Conservation (phyloP, 2,113 vertebrate genomes). For the Nematolebias whitei region DNA sequence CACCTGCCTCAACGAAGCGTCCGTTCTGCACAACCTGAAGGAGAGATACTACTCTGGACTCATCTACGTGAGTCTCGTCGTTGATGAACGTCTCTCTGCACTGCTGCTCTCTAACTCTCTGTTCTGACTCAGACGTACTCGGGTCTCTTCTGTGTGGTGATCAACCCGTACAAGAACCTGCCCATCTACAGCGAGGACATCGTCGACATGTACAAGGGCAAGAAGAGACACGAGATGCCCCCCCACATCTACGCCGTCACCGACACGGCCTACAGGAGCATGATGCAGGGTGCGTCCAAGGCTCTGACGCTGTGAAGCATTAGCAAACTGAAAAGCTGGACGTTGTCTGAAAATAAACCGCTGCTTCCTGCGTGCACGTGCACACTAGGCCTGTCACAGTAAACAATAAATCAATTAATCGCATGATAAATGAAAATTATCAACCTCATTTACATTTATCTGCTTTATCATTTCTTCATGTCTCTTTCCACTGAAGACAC, state of each 20-base stretch:
- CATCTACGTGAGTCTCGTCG: constrained; percentile 77
- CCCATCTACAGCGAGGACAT: constrained; percentile 92
- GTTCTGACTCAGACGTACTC: constrained; percentile 85
- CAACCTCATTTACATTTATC: no score
- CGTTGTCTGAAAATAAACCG: background rate
- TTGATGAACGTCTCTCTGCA: no score
- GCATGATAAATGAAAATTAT: no score
- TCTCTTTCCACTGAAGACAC: no score
- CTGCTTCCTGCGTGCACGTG: no score
- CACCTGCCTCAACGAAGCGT: constrained; percentile 84
- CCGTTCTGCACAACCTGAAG: constrained; percentile 84
- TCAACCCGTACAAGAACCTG: constrained; percentile 90
- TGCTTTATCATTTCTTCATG: no score
- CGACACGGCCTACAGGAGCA: constrained; percentile 89
- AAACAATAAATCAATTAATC: no score
- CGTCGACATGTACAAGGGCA: constrained; percentile 91
- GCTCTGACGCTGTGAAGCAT: no score
- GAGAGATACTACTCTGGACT: constrained; percentile 85
- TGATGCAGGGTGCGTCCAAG: constrained; percentile 90
- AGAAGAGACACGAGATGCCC: constrained; percentile 91
- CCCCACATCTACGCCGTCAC: constrained; percentile 93
- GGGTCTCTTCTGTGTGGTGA: constrained; percentile 91
- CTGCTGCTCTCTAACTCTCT: background rate
- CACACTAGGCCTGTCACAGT: no score
- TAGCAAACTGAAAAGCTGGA: background rate